Evolutionary conservation across 2,113 vertebrate species (phyloP), one percentile per base, ranked within the genome.

Genomic region (Festucalex cinctus): DNA sequence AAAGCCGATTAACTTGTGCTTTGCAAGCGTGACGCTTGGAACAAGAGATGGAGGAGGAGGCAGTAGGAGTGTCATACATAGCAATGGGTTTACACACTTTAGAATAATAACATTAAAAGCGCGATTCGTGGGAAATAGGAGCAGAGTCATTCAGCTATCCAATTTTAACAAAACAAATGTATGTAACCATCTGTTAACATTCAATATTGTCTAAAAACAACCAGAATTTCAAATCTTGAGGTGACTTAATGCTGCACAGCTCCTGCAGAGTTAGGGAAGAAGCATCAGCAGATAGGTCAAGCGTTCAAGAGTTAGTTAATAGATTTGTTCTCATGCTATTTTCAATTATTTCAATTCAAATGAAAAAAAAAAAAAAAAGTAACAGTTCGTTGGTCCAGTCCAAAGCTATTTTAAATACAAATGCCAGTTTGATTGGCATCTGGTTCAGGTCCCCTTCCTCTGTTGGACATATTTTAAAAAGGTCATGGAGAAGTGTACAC

Each of bases 1-100:
- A 76, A 83, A 76, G 73, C 76, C 48, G 28, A 81, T 83, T 76
- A 83, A 63, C 56, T 77, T 67, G 17, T 68, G 64, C 66, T 80
- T 61, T 43, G 24, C 65, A 58, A 80, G 64, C 63, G 24, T 70
- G 78, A 75, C 37, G 35, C 62, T 39, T 49, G 63, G 79, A 76
- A 74, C 71, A 66, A 77, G 58, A 8, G 22, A 1, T 19, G 54
- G 9, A 6, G 54, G 26, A 32, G 54, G 26, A 54, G 22, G 24
- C 22, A 4, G 22, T 6, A 54, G 22, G 51, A 57, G 6, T 57
- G 26, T 32, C 54, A 10, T 57, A 32, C 32, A 57, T 57, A 32
- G 26, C 13, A 28, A 57, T 16, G 6, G 16, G 16, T 57, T 57
- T 57, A 32, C 26, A 6, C 54, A 57, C 54, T 57, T 17, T 2